Percentiles rank a stretch among this genome's conserved stretches.
These are phyloP conservation scores for Hoplostethus mediterraneus DNA, from an alignment of 2,797 vertebrate genomes.

Conservation along the genomic window DNA sequence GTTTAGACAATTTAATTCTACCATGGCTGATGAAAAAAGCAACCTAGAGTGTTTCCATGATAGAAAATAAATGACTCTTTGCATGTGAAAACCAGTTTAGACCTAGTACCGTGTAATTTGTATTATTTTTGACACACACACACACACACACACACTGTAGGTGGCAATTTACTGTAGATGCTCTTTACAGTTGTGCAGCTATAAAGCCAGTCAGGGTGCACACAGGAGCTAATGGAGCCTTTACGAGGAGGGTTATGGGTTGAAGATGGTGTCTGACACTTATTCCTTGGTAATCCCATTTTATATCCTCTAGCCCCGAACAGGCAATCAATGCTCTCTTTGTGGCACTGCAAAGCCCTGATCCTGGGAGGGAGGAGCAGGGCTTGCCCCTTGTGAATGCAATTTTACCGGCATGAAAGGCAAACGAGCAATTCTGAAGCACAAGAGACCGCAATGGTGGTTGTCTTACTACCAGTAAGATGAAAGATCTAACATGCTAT, in stretches of 20 bases:
- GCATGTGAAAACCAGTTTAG: neutral
- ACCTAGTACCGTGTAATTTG: neutral
- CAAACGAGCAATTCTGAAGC: slow-evolving; percentile 34
- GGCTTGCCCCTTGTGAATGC: slow-evolving; percentile 40
- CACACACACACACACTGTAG: slow-evolving; percentile 4
- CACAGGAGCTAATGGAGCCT: slow-evolving; percentile 66
- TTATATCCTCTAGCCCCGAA: slow-evolving; percentile 56
- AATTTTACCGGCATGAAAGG: slow-evolving; percentile 53
- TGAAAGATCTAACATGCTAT: slow-evolving; percentile 28
- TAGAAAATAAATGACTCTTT: slow-evolving; percentile 39
- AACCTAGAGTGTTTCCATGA: slow-evolving; percentile 46
- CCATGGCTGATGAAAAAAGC: slow-evolving; percentile 31
- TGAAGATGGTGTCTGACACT: slow-evolving; percentile 53
- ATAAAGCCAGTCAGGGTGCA: slow-evolving; percentile 38
- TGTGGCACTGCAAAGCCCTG: slow-evolving; percentile 54
- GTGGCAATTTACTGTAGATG: slow-evolving; percentile 16
- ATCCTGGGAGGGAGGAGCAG: slow-evolving; percentile 15
- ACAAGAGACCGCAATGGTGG: slow-evolving; percentile 19
- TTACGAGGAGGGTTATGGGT: slow-evolving; percentile 65
- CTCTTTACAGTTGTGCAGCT: slow-evolving; percentile 44
- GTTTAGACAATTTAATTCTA: slow-evolving; percentile 52
- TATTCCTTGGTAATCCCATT: slow-evolving; percentile 62
- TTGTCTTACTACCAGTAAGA: slow-evolving; percentile 9
- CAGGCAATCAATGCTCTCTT: slow-evolving; percentile 72
- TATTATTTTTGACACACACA: neutral